Percentiles rank a stretch among this genome's conserved stretches.
phyloP scores from a whole-genome alignment of 2,888 invertebrate species.

The Apodemia zela region DNA sequence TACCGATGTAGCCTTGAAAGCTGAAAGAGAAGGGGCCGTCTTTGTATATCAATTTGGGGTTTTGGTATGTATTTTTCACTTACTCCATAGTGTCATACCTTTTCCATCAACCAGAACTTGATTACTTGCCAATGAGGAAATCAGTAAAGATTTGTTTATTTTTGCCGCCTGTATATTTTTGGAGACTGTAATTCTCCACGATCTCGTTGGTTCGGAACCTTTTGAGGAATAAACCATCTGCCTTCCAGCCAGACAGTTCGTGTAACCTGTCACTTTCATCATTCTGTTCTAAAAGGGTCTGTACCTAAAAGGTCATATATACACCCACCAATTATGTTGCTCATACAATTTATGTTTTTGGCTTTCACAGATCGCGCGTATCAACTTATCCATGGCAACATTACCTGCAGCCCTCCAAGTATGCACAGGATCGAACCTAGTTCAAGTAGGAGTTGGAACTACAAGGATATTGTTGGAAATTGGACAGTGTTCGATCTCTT shows the following conservation, averaged over 20 bases:
- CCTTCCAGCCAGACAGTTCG: too few species aligned
- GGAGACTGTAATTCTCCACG: too few species aligned
- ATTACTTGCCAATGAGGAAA: too few species aligned
- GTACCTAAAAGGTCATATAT: too few species aligned
- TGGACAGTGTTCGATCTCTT: conserved; percentile 54
- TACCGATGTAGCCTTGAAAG: background rate
- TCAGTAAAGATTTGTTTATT: too few species aligned
- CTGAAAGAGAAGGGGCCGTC: conserved; percentile 6
- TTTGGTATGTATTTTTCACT: conserved; percentile 14
- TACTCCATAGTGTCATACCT: background rate
- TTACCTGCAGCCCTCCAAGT: conserved; percentile 58
- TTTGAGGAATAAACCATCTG: too few species aligned
- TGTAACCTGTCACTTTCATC: too few species aligned
- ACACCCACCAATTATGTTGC: too few species aligned
- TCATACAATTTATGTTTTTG: background rate
- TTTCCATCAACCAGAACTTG: too few species aligned
- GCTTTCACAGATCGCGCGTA: conserved; percentile 51
- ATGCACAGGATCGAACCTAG: conserved; percentile 54
- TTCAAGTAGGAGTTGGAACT: conserved; percentile 53
- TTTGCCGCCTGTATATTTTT: too few species aligned
- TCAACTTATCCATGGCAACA: conserved; percentile 52
- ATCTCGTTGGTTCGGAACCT: too few species aligned
- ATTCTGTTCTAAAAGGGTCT: too few species aligned
- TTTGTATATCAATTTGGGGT: conserved; percentile 1
- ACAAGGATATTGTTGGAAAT: conserved; percentile 57